A percentile compares a stretch with the other conserved stretches of the same genome.
phyloP scores from a whole-genome alignment of 2,113 vertebrate genomes.

The Orcinus orca region DNA sequence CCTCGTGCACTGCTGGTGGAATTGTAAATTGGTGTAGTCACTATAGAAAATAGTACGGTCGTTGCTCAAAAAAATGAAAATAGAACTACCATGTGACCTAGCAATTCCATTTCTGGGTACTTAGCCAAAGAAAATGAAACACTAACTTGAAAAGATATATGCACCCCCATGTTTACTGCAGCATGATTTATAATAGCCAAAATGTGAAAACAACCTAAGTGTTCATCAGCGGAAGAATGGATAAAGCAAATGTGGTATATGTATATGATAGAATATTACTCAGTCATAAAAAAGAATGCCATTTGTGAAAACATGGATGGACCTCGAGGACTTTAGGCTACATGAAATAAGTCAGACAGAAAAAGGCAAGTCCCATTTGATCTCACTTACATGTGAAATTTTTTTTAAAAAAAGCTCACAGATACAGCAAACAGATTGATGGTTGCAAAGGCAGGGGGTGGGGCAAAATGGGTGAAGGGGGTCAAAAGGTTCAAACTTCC shows the following conservation, averaged over 20 bases:
- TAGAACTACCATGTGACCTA: not conserved
- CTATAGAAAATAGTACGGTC: not conserved
- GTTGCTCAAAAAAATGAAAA: not conserved
- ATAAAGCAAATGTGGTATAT: not conserved
- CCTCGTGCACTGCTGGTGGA: not conserved
- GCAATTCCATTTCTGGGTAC: not conserved
- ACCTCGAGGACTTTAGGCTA: not conserved
- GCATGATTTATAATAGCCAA: not conserved
- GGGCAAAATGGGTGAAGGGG: not conserved
- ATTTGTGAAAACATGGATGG: not conserved
- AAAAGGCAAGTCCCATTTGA: not conserved
- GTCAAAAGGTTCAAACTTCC: not conserved
- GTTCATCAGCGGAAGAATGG: not conserved
- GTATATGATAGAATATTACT: not conserved
- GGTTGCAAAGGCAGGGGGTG: not conserved
- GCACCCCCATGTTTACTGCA: not conserved
- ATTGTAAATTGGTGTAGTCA: not conserved
- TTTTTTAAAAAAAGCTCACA: not conserved
- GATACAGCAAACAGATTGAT: not conserved
- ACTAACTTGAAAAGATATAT: not conserved
- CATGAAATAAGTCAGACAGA: not conserved
- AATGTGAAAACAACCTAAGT: not conserved
- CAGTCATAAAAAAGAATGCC: not conserved
- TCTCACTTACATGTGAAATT: not conserved
- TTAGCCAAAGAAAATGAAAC: not conserved